Evolutionary conservation across 2,888 invertebrate genomes (phyloP).

Genomic region (Sipha maydis): DNA sequence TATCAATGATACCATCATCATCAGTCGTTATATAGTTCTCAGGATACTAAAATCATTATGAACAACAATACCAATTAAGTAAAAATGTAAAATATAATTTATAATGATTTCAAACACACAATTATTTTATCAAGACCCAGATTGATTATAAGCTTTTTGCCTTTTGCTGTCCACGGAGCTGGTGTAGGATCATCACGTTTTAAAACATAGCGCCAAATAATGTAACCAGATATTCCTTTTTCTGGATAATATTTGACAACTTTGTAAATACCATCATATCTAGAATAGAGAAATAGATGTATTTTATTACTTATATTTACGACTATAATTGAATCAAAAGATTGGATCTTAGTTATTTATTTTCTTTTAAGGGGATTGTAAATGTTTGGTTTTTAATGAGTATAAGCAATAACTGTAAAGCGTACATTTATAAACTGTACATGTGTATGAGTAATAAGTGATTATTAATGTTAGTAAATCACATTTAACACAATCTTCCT

Average conservation of each 20-base stretch:
- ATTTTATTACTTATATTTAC: not conserved
- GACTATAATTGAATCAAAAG: not conserved
- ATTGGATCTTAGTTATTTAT: not conserved
- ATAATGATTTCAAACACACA: constrained; percentile 64
- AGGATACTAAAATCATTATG: constrained; percentile 71
- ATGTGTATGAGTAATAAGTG: no score
- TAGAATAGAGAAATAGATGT: constrained; percentile 64
- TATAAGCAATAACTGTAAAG: no score
- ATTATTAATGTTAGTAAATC: no score
- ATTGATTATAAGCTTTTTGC: constrained; percentile 70
- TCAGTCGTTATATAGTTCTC: constrained; percentile 78
- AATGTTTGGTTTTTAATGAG: no score
- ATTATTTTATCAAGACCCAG: constrained; percentile 69
- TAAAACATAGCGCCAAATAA: constrained; percentile 82
- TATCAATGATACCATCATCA: constrained; percentile 68
- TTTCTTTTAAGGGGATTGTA: no score
- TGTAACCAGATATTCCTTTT: constrained; percentile 79
- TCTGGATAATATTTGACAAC: constrained; percentile 85
- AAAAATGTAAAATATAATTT: constrained; percentile 13
- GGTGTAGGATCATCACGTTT: constrained; percentile 81
- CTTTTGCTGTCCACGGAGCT: constrained; percentile 82
- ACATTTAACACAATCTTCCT: no score
- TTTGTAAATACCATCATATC: constrained; percentile 89
- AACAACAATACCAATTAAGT: constrained; percentile 65
- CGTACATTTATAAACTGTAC: no score